These are phyloP conservation scores for Drosophila paulistorum DNA, from an alignment of 1,140 invertebrate genomes.

Conservation along the genomic window DNA sequence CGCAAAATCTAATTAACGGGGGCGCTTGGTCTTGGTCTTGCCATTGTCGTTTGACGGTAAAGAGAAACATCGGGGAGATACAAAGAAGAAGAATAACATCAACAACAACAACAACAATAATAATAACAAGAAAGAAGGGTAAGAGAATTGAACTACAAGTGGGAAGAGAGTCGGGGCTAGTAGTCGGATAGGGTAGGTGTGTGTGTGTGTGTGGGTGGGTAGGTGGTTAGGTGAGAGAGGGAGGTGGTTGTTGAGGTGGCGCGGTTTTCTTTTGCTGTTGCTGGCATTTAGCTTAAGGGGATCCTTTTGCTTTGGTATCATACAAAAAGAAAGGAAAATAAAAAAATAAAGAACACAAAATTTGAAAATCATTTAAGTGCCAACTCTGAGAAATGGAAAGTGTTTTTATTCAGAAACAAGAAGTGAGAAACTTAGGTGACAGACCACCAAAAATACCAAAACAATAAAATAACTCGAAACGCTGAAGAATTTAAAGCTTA, in stretches of 20 bases:
- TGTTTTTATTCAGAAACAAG: constrained; percentile 27
- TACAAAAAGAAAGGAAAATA: constrained; percentile 3
- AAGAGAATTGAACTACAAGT: neutral
- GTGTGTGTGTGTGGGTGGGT: constrained; percentile 12
- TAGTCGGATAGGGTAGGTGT: constrained; percentile 19
- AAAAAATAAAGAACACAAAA: no score
- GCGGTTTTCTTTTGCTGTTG: constrained; percentile 69
- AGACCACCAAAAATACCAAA: neutral
- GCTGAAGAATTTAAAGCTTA: neutral
- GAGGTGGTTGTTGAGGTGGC: constrained; percentile 42
- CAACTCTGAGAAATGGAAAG: constrained; percentile 59
- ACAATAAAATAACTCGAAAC: no score
- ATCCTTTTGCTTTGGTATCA: constrained; percentile 22
- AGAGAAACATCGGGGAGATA: no score
- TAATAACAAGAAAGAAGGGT: neutral
- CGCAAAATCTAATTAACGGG: constrained; percentile 80
- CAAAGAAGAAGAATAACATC: no score
- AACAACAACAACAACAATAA: no score
- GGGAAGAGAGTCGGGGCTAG: neutral
- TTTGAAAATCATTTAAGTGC: constrained; percentile 36
- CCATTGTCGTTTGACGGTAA: constrained; percentile 34
- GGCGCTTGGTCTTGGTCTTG: constrained; percentile 70
- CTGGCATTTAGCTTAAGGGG: constrained; percentile 55
- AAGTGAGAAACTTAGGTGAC: neutral
- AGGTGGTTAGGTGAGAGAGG: constrained; percentile 6